phyloP scores from a whole-genome alignment of 2,113 vertebrate genomes.

The Pipra filicauda region DNA sequence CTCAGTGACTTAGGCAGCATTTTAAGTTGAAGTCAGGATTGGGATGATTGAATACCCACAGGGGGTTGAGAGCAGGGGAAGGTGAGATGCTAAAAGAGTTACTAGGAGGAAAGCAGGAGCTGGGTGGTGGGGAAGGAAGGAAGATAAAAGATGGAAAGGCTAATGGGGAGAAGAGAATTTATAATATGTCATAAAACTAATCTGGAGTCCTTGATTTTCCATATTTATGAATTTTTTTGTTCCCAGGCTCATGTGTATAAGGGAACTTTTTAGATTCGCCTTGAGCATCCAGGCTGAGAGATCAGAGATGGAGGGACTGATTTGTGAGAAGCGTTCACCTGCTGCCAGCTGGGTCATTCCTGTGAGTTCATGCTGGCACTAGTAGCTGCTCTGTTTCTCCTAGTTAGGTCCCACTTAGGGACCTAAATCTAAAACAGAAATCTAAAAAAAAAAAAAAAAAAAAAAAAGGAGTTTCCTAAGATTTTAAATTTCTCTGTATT shows the following conservation, averaged over 20 bases:
- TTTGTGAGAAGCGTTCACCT: neutral
- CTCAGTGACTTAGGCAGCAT: neutral
- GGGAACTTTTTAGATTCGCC: neutral
- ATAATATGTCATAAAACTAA: neutral
- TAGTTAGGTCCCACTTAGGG: neutral
- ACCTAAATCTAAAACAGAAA: neutral
- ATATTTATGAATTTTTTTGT: neutral
- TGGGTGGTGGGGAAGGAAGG: neutral
- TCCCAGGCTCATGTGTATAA: neutral
- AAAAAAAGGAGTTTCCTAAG: neutral
- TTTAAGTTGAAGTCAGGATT: neutral
- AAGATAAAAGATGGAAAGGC: neutral
- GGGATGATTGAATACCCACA: neutral
- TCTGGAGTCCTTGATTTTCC: neutral
- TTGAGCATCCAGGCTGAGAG: neutral
- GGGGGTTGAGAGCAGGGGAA: neutral
- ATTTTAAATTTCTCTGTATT: neutral
- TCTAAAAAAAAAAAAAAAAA: neutral
- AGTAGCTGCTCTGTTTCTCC: neutral
- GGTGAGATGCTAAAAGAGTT: neutral
- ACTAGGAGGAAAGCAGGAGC: neutral
- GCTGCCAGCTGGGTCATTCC: neutral
- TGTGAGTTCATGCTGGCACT: neutral
- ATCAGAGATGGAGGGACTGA: neutral
- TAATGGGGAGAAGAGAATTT: neutral